Conservation (phyloP, 2,113 vertebrate genomes). For the Python bivittatus region DNA sequence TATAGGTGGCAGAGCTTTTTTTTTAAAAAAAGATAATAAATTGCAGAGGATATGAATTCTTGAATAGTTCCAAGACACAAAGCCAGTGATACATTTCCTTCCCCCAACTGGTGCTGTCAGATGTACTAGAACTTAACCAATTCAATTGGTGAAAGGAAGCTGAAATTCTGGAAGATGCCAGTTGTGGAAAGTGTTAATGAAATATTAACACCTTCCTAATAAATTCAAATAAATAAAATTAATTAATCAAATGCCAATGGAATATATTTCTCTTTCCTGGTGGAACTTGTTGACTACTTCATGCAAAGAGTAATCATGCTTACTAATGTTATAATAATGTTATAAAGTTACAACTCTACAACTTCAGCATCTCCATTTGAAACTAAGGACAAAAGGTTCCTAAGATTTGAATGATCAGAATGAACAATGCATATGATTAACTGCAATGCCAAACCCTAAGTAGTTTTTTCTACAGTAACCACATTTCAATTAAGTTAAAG, state of each 20-base stretch:
- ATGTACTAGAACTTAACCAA: too few species aligned
- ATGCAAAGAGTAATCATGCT: not conserved
- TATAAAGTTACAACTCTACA: not conserved
- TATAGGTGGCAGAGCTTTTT: not conserved
- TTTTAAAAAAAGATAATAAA: too few species aligned
- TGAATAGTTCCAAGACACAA: too few species aligned
- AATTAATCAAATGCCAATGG: not conserved
- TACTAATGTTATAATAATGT: not conserved
- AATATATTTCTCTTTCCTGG: not conserved
- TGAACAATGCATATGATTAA: not conserved
- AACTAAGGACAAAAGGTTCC: not conserved
- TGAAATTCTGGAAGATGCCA: too few species aligned
- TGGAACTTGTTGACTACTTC: not conserved
- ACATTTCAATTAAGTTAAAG: not conserved
- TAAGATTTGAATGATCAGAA: not conserved
- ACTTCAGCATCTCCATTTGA: not conserved
- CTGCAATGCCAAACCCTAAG: not conserved
- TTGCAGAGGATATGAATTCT: too few species aligned
- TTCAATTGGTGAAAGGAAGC: too few species aligned
- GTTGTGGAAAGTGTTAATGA: too few species aligned
- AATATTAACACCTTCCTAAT: not conserved
- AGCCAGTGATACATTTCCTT: not conserved
- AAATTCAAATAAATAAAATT: not conserved
- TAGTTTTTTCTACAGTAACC: not conserved
- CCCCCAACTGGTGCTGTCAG: too few species aligned